Evolutionary conservation across 2,888 invertebrate species (phyloP), one percentile per base, ranked within the genome.

Genomic region (Acronicta psi): DNA sequence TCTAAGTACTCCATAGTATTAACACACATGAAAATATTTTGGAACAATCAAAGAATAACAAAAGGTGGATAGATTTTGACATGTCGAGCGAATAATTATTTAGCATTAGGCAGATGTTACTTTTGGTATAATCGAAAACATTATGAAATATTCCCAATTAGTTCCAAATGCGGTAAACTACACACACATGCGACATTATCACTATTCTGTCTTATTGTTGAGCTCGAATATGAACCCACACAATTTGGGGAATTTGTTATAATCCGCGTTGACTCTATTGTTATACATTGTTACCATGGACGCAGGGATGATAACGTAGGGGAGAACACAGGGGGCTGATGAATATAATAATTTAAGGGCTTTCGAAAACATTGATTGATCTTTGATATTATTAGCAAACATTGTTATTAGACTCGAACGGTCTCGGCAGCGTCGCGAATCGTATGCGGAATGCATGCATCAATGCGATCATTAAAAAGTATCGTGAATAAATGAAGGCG

Each of bases 171-270:
- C 88, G 87, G 87, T 89, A 89, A 88, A 89, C 89, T 86, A 82
- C 85, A 86, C 92, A 87, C 93, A 91, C 92, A 93, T 93, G 92
- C 82, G 93, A 90, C 92, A 91, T 89, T 92, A 90, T 90, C 89
- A 89, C 88, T 89, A 91, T 90, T 91, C 91, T 89, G 91, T 91
- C 90, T 91, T 90, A 93, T 93, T 93, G 92, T 94, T 91, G 78
- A 73, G 76, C 82, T 81, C 84, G 89, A 91, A 90, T 92, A 92
- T 93, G 90, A 90, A 93, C 90, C 93, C 91, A 91, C 91, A 93
- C 89, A 89, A 91, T 93, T 92, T 91, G 82, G 92, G 90, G 92
- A 92, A 91, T 92, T 91, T 87, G 91, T 87, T 91, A 92, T 92
- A 93, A 94, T 93, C 93, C 93, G 79, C 87, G 82, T 77, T 82